Base-by-base conservation (phyloP, 2,888 invertebrate genomes). In the Dicyrtoma fusca region DNA sequence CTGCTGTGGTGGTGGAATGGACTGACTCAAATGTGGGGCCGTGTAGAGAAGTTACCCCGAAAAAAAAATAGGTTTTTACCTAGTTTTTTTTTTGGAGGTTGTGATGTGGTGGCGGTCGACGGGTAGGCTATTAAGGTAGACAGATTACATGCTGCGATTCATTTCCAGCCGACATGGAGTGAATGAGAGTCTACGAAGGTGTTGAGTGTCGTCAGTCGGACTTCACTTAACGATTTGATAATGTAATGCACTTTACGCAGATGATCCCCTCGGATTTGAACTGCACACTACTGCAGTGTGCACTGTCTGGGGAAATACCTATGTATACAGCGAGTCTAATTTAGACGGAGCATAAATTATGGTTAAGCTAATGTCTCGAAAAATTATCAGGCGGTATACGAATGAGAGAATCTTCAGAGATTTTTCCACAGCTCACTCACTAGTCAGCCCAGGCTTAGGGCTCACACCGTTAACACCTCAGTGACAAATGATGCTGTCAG, bases 141-240 rank as follows among this genome's bases (percentile, higher is more conserved):
- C 14, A 49, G 47, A 64, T 64, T 64, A 64, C 64, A 64, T 49
- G 64, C 49, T 49, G 64, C 25, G 64, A 64, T 64, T 49, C 64
- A 64, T 64, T 26, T 64, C 19, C 21, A 23, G 23, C 4, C 3
- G 34, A 34, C 25, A n/a, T 25, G 10, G 2, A 21, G n/a, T 6
- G 62, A 21, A 19, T 53, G n/a, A 44, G 62, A 42, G 62, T 42
- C 14, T 4, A 44, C 2, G 44, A 19, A 44, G 5, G n/a, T 44
- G 44, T 19, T 34, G 62, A 62, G 47, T 64, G 64, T 64, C 64
- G 25, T 51, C 61, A 61, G 42, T 17, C 26, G n/a, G 1, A 26
- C 23, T 47, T 64, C 63, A 47, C 63, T 64, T 26, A 64, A 49
- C 51, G 34, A 34, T 45, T 25, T 64, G 64, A 64, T 51, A 64